Conservation (phyloP, 2,113 vertebrate genomes). For the Lophius piscatorius region DNA sequence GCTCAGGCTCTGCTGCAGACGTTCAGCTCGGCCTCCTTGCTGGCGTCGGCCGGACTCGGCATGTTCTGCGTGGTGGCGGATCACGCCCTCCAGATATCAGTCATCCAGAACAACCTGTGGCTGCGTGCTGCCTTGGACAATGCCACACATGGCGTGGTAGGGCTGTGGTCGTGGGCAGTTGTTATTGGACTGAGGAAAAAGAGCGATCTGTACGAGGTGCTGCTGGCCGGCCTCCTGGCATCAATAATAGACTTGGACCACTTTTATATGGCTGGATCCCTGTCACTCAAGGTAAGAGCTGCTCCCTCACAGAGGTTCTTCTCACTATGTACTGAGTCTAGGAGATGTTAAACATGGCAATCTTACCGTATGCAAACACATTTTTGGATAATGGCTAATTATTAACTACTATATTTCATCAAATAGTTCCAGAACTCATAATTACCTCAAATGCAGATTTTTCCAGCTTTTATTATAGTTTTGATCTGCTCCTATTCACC, state of each 20-base stretch:
- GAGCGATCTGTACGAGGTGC: constrained; percentile 89
- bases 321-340: no score
- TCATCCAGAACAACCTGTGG: constrained; percentile 90
- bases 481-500: no score
- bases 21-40: constrained; percentile 88
- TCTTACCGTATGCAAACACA: no score
- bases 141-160: constrained; percentile 86
- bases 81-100: constrained; percentile 82
- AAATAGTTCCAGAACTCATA: no score
- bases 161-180: constrained; percentile 95
- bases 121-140: constrained; percentile 89
- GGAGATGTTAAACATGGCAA: no score
- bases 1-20: constrained; percentile 90
- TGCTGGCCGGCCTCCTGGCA: constrained; percentile 90
- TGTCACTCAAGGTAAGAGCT: constrained; percentile 89
- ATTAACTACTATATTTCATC: no score
- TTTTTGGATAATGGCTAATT: no score
- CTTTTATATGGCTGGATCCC: constrained; percentile 89
- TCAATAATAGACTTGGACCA: constrained; percentile 94
- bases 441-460: no score
- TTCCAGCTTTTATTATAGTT: no score
- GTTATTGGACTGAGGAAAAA: constrained; percentile 91
- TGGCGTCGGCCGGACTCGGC: constrained; percentile 88
- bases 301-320: neutral
- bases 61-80: constrained; percentile 89